Evolutionary conservation across 2,888 invertebrate species (phyloP).

Genomic region (Mimachlamys varia): DNA sequence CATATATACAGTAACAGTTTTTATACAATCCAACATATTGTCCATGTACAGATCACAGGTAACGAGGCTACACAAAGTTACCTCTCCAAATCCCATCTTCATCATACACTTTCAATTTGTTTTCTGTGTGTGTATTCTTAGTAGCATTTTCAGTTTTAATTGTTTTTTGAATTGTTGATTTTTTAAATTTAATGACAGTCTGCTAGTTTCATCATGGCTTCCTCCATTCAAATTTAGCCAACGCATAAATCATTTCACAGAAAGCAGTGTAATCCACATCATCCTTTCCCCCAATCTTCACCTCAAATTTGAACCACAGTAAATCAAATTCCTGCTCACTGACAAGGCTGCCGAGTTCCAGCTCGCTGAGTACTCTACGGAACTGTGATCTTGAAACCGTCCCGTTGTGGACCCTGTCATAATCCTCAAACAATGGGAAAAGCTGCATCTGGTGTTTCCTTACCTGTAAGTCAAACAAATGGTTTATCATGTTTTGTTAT

Average conservation of each 20-base stretch:
- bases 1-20: background rate
- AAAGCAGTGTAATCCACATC: slow-evolving; percentile 79
- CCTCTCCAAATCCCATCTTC: background rate
- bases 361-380: slow-evolving; percentile 79
- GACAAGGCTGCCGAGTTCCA: slow-evolving; percentile 77
- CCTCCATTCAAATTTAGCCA: slow-evolving; percentile 75
- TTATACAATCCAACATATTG: background rate
- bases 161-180: background rate
- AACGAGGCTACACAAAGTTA: background rate
- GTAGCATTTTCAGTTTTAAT: background rate
- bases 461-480: slow-evolving; percentile 71
- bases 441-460: slow-evolving; percentile 79
- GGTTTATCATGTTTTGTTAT: background rate
- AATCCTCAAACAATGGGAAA: slow-evolving; percentile 81
- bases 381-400: slow-evolving; percentile 80
- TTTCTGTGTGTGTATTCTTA: background rate
- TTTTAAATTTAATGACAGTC: background rate
- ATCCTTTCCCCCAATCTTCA: slow-evolving; percentile 76
- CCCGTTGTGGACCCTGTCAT: slow-evolving; percentile 80
- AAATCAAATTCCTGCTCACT: slow-evolving; percentile 77
- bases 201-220: slow-evolving; percentile 66
- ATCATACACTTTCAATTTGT: background rate
- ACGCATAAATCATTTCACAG: slow-evolving; percentile 76
- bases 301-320: slow-evolving; percentile 78
- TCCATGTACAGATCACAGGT: background rate